Conservation (phyloP, 2,113 vertebrate species). For the Oryctolagus cuniculus region mOryCun1.1 NC_091453.1:7888001-7888500, state of each 20-base stretch:
- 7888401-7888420: conserved; percentile 74
- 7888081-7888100: conserved; percentile 69
- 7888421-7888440: conserved; percentile 79
- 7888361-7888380: conserved; percentile 55
- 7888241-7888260: conserved; percentile 80
- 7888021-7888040: conserved; percentile 37
- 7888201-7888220: conserved; percentile 71
- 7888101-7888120: conserved; percentile 86
- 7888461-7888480: conserved; percentile 96
- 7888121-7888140: conserved; percentile 77
- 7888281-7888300: conserved; percentile 25
- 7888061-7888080: conserved; percentile 63
- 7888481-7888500: conserved; percentile 98
- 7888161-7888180: conserved; percentile 69
- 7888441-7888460: conserved; percentile 64
- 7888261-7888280: conserved; percentile 79
- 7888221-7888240: conserved; percentile 79
- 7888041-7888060: conserved; percentile 60
- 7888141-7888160: conserved; percentile 60
- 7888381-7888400: conserved; percentile 78
- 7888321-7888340: conserved; percentile 77
- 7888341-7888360: conserved; percentile 72
- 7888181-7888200: conserved; percentile 72
- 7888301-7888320: conserved; percentile 68
- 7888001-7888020: background rate